Percentiles rank a stretch among this genome's conserved stretches.
phyloP scores from a whole-genome alignment of 2,888 invertebrate species.

The Serrognathus titanus region DNA sequence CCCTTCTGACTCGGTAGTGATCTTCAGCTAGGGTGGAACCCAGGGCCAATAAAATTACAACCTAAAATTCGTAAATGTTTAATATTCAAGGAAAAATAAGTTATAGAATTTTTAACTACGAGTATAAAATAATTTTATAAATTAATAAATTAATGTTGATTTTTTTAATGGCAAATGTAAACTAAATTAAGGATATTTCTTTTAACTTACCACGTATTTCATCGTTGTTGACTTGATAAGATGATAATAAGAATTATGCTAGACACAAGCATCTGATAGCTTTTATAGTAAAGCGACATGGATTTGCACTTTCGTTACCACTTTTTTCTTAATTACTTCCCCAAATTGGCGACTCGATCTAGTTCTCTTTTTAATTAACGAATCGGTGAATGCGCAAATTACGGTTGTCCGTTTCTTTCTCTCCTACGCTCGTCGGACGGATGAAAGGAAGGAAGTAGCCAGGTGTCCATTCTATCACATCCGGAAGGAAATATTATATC shows the following conservation, averaged over 20 bases:
- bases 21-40: constrained; percentile 17
- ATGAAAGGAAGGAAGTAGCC: neutral
- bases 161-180: no score
- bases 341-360: neutral
- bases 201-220: neutral
- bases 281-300: neutral
- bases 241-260: constrained; percentile 1
- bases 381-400: neutral
- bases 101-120: neutral
- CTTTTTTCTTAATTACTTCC: neutral
- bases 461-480: neutral
- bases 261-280: neutral
- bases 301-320: neutral
- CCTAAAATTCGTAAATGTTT: neutral
- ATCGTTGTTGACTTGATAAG: neutral
- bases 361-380: neutral
- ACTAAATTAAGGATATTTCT: neutral
- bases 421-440: neutral
- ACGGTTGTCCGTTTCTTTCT: neutral
- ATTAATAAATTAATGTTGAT: no score
- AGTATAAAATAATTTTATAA: no score
- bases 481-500: neutral
- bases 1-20: constrained; percentile 15
- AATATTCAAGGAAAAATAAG: neutral
- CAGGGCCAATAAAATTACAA: constrained; percentile 18